Evolutionary conservation across 1,140 invertebrate species (phyloP), one percentile per base, ranked within the genome.

Genomic region (Cecropterus lyciades): DNA sequence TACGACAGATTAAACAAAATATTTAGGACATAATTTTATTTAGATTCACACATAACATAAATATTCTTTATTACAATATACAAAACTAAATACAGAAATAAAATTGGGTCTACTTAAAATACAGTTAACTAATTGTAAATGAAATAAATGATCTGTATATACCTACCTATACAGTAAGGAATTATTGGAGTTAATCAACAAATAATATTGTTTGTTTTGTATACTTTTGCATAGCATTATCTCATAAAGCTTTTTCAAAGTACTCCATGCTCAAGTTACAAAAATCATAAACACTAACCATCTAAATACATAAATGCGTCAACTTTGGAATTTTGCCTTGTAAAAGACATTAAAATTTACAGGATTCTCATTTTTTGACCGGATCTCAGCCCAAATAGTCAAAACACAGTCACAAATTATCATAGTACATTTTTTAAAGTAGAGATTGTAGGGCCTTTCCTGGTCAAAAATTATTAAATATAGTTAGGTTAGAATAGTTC

Each of bases 261-360:
- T 43, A 56, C 13, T 56, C n/a, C 40, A 57, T 57, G 53, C 37
- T 33, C 27, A 53, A 30, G 13, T 3, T 53, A 43, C 37, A 57
- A 10, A 43, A 24, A 42, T 30, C 13, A 30, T 27, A 51, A 51
- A 51, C 1, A 51, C 48, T 24, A 24, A 24, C 1, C 20, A 24
- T 24, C 20, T 24, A 24, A n/a, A 3, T 40, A 52, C 14, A 30
- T 52, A 57, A 57, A 57, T 57, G 53, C 53, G 53, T 57, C 40
- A 57, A 43, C 10, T 45, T 45, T 57, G 37, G 53, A 57, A 57
- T 57, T 55, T 55, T 24, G 51, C 30, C 14, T 53, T 37, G 24
- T 53, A 4, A 11, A 53, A 33, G 14, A 16, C 27, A 53, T 13
- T 11, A 53, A 27, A 53, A 16, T 16, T 53, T 24, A 1, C 1